These are phyloP conservation scores for Lymantria dispar DNA, from an alignment of 2,888 invertebrate species.

Conservation along the genomic window DNA sequence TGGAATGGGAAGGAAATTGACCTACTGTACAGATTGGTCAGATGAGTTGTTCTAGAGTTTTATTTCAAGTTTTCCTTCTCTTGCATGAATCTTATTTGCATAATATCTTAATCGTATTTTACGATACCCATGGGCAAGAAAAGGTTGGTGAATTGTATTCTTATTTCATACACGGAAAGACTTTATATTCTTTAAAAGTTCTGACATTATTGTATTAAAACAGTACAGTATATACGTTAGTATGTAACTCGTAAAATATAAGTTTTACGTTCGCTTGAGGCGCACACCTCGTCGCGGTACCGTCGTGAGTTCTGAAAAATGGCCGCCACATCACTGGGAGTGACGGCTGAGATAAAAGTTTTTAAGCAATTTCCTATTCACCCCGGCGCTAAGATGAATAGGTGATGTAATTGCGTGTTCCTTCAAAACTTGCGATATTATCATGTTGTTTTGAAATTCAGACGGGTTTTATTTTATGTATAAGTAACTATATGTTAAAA, in stretches of 20 bases:
- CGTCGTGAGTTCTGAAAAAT: slow-evolving; percentile 31
- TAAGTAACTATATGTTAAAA: background rate
- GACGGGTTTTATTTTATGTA: background rate
- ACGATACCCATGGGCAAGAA: no score
- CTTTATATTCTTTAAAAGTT: no score
- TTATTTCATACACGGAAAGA: no score
- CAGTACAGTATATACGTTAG: no score
- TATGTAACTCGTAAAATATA: slow-evolving; percentile 21
- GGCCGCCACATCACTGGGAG: slow-evolving; percentile 25
- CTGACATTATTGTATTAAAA: no score
- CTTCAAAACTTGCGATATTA: slow-evolving; percentile 12
- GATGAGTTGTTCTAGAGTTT: no score
- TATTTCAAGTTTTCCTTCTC: no score
- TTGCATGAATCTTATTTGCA: no score
- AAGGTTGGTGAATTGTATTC: no score
- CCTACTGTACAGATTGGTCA: no score
- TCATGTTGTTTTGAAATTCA: background rate
- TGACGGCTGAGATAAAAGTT: slow-evolving; percentile 40
- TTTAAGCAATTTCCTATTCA: slow-evolving; percentile 38
- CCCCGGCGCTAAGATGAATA: slow-evolving; percentile 31
- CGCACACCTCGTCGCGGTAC: slow-evolving; percentile 25
- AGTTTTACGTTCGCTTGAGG: slow-evolving; percentile 23
- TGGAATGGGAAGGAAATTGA: no score
- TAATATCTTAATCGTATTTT: no score
- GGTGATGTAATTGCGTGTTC: slow-evolving; percentile 25